Evolutionary conservation across 2,888 invertebrate species (phyloP), one percentile per base, ranked within the genome.

Genomic region (Aelia acuminata): DNA sequence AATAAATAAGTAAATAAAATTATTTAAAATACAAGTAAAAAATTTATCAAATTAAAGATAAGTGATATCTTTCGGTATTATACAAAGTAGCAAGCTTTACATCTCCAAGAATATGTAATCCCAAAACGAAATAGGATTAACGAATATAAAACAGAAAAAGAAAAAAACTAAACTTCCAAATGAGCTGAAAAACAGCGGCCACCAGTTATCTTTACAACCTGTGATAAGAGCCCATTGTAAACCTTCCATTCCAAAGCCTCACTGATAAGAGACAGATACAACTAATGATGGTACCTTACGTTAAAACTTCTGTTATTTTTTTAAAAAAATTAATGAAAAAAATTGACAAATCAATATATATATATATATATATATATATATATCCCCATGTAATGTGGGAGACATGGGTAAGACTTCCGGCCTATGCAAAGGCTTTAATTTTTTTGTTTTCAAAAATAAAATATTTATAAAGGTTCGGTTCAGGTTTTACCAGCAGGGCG

Each of bases 151-250:
- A 49, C 18, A 49, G 18, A 1, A 53, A 26, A 57, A 57, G n/a
- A n/a, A n/a, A n/a, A n/a, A n/a, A n/a, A n/a, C n/a, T n/a, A 15
- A 11, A 4, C 26, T 57, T 3, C 57, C 26, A 15, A 57, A 57
- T 26, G 57, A 57, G 26, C 4, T 4, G 26, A 26, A 57, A 57
- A 26, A 57, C 26, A 57, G 26, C 15, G 13, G 26, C 13, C 26
- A 57, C 26, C 57, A 8, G 57, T 57, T 57, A 57, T 57, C 57
- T 57, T 57, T 57, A 57, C 57, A 57, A 57, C 57, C 57, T 57
- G 26, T 57, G 57, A 57, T 57, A 57, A 57, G 26, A 15, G 57
- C 0, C 13, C 26, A 57, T 57, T 57, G 57, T 57, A 57, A 53
- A 11, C 53, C 53, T 10, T 22, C n/a, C 53, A 22, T 53, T n/a